Conservation (phyloP, 2,797 vertebrate genomes). For the Microctenopoma lineatum region DNA sequence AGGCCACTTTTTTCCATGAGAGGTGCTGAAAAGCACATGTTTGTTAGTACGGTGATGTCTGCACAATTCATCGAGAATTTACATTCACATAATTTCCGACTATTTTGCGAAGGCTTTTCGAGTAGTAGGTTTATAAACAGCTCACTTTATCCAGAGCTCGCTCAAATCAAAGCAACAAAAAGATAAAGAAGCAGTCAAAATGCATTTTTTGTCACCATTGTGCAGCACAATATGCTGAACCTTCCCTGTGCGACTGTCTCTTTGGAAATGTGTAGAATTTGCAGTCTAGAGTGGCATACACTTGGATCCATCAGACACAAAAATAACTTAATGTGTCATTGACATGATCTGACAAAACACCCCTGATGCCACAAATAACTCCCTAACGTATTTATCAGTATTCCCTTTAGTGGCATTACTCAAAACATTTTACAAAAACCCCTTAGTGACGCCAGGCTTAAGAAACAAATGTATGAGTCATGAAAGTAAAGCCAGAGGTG, state of each 20-base stretch:
- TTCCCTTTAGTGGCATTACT: constrained; percentile 25
- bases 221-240: neutral
- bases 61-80: neutral
- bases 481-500: constrained; percentile 26
- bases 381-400: constrained; percentile 23
- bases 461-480: constrained; percentile 46
- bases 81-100: neutral
- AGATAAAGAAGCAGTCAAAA: neutral
- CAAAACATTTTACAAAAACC: constrained; percentile 42
- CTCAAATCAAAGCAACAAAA: neutral
- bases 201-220: neutral
- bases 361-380: constrained; percentile 26
- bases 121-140: too few relatives aligned
- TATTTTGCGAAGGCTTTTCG: neutral
- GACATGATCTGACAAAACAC: constrained; percentile 16
- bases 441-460: constrained; percentile 30
- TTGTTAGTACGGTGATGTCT: constrained; percentile 7
- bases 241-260: neutral
- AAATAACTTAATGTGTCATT: constrained; percentile 18
- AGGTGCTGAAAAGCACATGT: constrained; percentile 9
- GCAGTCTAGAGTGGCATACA: neutral
- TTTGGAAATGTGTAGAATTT: neutral
- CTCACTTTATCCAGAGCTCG: neutral
- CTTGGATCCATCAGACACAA: constrained; percentile 9
- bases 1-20: neutral